Conservation (phyloP, 2,888 invertebrate species). For the Tenthredo distinguenda region DNA sequence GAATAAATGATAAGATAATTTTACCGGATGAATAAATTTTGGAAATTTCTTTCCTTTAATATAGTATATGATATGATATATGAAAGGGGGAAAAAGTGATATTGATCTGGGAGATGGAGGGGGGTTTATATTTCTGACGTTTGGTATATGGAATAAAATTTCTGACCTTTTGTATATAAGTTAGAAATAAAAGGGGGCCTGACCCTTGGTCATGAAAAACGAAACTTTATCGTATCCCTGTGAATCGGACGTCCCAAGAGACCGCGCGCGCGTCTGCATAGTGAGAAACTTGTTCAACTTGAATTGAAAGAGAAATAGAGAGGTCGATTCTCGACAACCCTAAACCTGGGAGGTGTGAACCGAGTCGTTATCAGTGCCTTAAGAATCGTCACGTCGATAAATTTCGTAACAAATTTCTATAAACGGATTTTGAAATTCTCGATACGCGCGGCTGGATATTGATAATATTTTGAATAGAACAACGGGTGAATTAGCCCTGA, state of each 20-base stretch:
- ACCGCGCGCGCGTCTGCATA: not conserved
- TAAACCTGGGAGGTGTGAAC: not conserved
- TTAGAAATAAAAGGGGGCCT: slow-evolving; percentile 9
- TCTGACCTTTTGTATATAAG: slow-evolving; percentile 5
- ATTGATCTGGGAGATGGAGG: not conserved
- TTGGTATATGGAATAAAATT: not conserved
- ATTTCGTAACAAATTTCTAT: not conserved
- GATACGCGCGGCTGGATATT: not conserved
- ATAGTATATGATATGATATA: not conserved
- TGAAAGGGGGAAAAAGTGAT: not conserved
- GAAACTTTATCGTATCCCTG: slow-evolving; percentile 25
- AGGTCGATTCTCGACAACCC: not conserved
- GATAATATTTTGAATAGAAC: not conserved
- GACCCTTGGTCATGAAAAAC: slow-evolving; percentile 21
- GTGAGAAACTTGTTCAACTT: slow-evolving; percentile 3
- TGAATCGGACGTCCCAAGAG: slow-evolving; percentile 28
- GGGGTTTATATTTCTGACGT: not conserved
- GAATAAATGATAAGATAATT: not conserved
- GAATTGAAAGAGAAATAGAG: slow-evolving; percentile 7
- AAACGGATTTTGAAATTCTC: not conserved
- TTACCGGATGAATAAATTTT: not conserved
- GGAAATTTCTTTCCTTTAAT: not conserved
- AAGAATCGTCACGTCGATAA: not conserved
- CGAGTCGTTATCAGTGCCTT: not conserved
- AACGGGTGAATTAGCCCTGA: not conserved